Evolutionary conservation across 2,888 invertebrate species (phyloP).

Genomic region (Heliothis peltigera): DNA sequence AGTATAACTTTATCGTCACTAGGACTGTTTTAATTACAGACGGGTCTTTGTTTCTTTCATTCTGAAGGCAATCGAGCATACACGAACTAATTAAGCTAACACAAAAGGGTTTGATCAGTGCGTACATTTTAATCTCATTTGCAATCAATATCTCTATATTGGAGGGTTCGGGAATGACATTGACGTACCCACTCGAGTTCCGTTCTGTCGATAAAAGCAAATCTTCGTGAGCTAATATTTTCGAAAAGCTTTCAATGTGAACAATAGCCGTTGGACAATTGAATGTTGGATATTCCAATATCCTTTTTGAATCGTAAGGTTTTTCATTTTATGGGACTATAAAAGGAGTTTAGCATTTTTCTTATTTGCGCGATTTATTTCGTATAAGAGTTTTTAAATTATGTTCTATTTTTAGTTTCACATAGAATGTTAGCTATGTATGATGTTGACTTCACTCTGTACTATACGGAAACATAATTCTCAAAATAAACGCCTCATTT

Average conservation of each 20-base stretch:
- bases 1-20: conserved; percentile 20
- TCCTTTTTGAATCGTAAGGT: conserved; percentile 60
- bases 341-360: conserved; percentile 47
- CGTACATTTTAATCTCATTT: conserved; percentile 72
- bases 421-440: conserved; percentile 23
- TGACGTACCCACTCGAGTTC: conserved; percentile 65
- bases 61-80: conserved; percentile 45
- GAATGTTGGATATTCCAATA: conserved; percentile 61
- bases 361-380: conserved; percentile 38
- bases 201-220: conserved; percentile 58
- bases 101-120: conserved; percentile 65
- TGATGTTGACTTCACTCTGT: conserved; percentile 28
- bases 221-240: conserved; percentile 71
- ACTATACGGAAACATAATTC: conserved; percentile 14
- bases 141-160: conserved; percentile 69
- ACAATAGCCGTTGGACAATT: conserved; percentile 67
- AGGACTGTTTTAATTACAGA: conserved; percentile 35
- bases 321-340: conserved; percentile 53
- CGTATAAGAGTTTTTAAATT: conserved; percentile 25
- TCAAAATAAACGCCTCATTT: conserved; percentile 25
- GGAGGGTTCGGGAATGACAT: conserved; percentile 63
- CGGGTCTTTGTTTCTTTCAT: conserved; percentile 39
- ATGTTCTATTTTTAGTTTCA: conserved; percentile 24
- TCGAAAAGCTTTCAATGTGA: conserved; percentile 68
- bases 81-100: conserved; percentile 61